Percentiles rank a stretch among this genome's conserved stretches.
Evolutionary conservation across 2,888 invertebrate species (phyloP).

Genomic region (Gordius sp.): DNA sequence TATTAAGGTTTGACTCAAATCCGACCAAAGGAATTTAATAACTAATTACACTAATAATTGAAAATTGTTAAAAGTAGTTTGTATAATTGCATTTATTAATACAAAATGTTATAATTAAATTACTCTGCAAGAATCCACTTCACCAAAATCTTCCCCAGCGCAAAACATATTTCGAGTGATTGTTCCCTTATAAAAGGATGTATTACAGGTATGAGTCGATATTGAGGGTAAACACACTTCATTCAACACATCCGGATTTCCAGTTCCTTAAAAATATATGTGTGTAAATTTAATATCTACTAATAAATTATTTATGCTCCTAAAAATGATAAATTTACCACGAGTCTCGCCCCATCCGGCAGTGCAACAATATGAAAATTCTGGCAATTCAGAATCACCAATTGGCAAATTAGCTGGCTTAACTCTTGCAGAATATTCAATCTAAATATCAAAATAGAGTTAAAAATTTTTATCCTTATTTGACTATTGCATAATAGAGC

Average conservation of each 20-base stretch:
- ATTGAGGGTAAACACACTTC: background rate
- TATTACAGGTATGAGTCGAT: background rate
- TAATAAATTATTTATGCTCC: too few species aligned
- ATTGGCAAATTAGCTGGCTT: background rate
- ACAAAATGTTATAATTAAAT: too few species aligned
- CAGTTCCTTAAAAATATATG: background rate
- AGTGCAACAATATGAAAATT: constrained; percentile 11
- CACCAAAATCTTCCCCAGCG: constrained; percentile 10
- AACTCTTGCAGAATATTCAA: background rate
- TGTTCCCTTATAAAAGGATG: background rate
- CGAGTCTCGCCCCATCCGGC: constrained; percentile 4
- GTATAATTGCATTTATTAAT: too few species aligned
- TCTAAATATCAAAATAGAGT: background rate
- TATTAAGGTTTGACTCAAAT: too few species aligned
- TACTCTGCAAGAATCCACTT: constrained; percentile 6
- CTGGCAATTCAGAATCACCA: background rate
- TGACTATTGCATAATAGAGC: too few species aligned
- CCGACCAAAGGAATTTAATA: too few species aligned
- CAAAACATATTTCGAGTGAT: constrained; percentile 7
- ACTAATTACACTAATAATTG: too few species aligned
- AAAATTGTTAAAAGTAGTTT: too few species aligned
- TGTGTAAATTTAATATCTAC: background rate
- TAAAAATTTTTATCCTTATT: too few species aligned
- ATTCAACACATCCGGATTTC: constrained; percentile 3
- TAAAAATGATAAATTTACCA: too few species aligned